These are phyloP conservation scores for Hetaerina americana DNA, from an alignment of 1,140 invertebrate genomes.

Conservation along the genomic window DNA sequence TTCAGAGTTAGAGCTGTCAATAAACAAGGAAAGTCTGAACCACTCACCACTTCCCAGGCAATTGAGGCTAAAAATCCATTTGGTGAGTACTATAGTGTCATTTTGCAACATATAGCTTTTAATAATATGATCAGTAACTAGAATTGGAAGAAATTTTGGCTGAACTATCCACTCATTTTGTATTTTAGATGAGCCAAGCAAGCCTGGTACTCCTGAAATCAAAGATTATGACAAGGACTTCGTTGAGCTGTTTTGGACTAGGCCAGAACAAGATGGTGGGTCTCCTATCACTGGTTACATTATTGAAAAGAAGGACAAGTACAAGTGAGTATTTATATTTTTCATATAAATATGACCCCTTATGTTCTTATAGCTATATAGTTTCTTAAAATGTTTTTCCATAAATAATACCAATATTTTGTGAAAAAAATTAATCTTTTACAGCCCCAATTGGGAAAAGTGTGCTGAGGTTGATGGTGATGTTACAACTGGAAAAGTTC, in stretches of 20 bases:
- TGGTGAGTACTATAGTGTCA: slow-evolving; percentile 41
- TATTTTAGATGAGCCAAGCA: slow-evolving; percentile 53
- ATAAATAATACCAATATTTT: not conserved
- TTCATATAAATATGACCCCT: not conserved
- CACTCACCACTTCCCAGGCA: slow-evolving; percentile 72
- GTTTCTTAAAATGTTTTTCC: not conserved
- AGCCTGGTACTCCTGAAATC: slow-evolving; percentile 78
- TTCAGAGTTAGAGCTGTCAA: slow-evolving; percentile 92
- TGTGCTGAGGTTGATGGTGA: slow-evolving; percentile 74
- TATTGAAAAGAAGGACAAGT: slow-evolving; percentile 92
- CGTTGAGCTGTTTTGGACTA: slow-evolving; percentile 88
- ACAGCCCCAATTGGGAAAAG: slow-evolving; percentile 70
- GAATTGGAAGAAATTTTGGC: not conserved
- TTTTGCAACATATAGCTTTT: too few relatives aligned
- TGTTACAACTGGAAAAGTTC: slow-evolving; percentile 65
- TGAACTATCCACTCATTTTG: not conserved
- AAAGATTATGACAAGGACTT: slow-evolving; percentile 86
- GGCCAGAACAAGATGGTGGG: slow-evolving; percentile 74
- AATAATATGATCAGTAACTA: not conserved
- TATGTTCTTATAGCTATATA: slow-evolving; percentile 1
- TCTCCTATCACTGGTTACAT: slow-evolving; percentile 83
- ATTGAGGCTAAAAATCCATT: slow-evolving; percentile 97
- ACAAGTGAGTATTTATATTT: slow-evolving; percentile 31
- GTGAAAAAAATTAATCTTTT: not conserved
- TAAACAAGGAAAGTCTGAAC: slow-evolving; percentile 89